These are phyloP conservation scores for Hofmannophila pseudospretella DNA, from an alignment of 2,888 invertebrate genomes.

Conservation along the genomic window DNA sequence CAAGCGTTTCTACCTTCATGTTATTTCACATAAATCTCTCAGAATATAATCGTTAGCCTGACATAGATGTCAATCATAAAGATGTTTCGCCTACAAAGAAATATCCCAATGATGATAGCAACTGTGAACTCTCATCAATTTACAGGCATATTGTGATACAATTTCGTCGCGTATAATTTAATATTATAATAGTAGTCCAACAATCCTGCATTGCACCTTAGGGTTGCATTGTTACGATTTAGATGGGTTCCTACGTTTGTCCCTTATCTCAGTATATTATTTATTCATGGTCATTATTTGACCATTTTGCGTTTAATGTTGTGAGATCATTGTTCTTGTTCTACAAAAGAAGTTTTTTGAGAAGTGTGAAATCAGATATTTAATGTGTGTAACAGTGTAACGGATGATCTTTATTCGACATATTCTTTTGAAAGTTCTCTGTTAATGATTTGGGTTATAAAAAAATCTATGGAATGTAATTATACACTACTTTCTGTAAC, in stretches of 20 bases:
- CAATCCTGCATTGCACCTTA: slow-evolving; percentile 51
- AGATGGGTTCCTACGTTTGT: slow-evolving; percentile 44
- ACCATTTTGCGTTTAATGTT: slow-evolving; percentile 74
- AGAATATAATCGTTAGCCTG: too few relatives aligned
- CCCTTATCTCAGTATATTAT: slow-evolving; percentile 63
- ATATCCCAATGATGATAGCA: too few relatives aligned
- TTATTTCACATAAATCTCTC: too few relatives aligned
- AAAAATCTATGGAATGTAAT: too few relatives aligned
- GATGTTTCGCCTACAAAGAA: too few relatives aligned
- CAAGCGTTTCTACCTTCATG: too few relatives aligned
- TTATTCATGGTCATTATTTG: slow-evolving; percentile 78
- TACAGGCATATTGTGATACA: slow-evolving; percentile 57
- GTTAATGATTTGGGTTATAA: too few relatives aligned
- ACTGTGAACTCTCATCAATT: slow-evolving; percentile 51
- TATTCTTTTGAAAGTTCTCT: too few relatives aligned
- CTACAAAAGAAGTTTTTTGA: slow-evolving; percentile 52
- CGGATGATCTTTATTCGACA: too few relatives aligned
- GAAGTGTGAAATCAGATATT: slow-evolving; percentile 64
- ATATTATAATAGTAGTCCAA: slow-evolving; percentile 49
- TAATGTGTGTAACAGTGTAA: too few relatives aligned
- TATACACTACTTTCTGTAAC: too few relatives aligned
- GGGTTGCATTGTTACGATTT: slow-evolving; percentile 53
- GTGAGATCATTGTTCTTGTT: slow-evolving; percentile 63
- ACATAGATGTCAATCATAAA: too few relatives aligned
- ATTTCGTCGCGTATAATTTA: slow-evolving; percentile 69